Percentiles rank a stretch among this genome's conserved stretches.
Evolutionary conservation across 2,888 invertebrate species (phyloP).

Genomic region (Polylopha cassiicola): DNA sequence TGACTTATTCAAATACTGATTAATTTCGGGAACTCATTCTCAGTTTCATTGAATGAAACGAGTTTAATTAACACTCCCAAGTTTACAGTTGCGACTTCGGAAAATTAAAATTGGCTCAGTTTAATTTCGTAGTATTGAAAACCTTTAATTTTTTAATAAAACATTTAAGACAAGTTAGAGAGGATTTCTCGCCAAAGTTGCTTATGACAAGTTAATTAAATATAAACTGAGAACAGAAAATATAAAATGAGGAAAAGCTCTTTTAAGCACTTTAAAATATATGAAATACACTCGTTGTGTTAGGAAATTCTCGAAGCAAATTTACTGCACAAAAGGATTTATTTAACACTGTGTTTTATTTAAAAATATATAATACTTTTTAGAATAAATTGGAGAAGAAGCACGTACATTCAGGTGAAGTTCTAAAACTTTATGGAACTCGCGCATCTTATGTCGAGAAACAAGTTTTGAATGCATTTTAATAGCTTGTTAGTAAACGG

Average conservation of each 20-base stretch:
- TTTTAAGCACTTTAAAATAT: too few species aligned
- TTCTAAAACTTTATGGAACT: not conserved
- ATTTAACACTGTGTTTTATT: too few species aligned
- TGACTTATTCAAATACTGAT: constrained; percentile 62
- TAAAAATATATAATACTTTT: too few species aligned
- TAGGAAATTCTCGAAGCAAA: too few species aligned
- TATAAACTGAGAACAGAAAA: too few species aligned
- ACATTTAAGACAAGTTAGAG: not conserved
- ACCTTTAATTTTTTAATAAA: constrained; percentile 24
- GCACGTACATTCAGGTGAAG: too few species aligned
- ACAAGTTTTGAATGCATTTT: constrained; percentile 4
- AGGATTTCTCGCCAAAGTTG: not conserved
- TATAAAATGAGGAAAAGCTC: too few species aligned
- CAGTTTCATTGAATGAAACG: constrained; percentile 66
- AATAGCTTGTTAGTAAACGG: constrained; percentile 1
- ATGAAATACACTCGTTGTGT: too few species aligned
- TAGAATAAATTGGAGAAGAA: too few species aligned
- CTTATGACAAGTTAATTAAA: constrained; percentile 3
- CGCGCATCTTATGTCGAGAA: not conserved
- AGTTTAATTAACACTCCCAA: constrained; percentile 64
- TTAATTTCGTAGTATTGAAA: constrained; percentile 21
- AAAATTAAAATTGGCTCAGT: constrained; percentile 39
- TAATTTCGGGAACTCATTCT: constrained; percentile 66
- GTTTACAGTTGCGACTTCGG: constrained; percentile 47
- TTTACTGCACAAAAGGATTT: too few species aligned